Evolutionary conservation across 2,113 vertebrate genomes (phyloP).

Genomic region (Motacilla alba): DNA sequence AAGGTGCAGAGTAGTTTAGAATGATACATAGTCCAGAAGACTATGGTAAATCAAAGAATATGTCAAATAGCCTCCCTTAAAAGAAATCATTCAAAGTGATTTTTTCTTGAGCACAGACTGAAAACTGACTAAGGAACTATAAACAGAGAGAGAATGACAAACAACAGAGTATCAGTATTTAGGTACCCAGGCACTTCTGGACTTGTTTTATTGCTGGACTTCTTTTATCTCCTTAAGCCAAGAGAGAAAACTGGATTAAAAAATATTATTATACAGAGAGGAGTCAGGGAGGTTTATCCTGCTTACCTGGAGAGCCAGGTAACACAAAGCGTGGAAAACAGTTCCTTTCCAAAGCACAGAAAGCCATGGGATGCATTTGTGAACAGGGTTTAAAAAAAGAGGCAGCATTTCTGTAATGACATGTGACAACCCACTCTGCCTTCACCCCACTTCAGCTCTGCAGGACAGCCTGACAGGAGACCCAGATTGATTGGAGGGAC

Average conservation of each 20-base stretch:
- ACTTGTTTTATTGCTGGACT: not conserved
- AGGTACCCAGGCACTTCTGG: not conserved
- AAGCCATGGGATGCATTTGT: not conserved
- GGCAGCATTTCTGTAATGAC: not conserved
- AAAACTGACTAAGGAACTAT: not conserved
- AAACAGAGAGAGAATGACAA: constrained; percentile 17
- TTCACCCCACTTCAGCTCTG: not conserved
- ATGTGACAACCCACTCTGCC: not conserved
- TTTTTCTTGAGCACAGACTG: constrained; percentile 10
- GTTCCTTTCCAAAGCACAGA: not conserved
- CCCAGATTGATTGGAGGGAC: rapidly evolving
- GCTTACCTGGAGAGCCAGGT: not conserved
- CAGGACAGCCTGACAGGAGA: not conserved
- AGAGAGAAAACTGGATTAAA: not conserved
- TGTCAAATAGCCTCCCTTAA: constrained; percentile 20
- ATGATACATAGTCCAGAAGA: not conserved
- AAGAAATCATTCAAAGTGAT: constrained; percentile 44
- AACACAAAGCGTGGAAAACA: not conserved
- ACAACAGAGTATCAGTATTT: not conserved
- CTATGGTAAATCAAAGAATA: constrained; percentile 1
- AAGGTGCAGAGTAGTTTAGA: not conserved
- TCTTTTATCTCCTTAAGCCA: constrained; percentile 11
- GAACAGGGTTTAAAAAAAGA: not conserved
- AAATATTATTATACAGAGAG: not conserved
- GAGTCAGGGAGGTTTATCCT: not conserved